These are phyloP conservation scores for Nymphalis c-album DNA, from an alignment of 2,888 invertebrate genomes.

Conservation along the genomic window DNA sequence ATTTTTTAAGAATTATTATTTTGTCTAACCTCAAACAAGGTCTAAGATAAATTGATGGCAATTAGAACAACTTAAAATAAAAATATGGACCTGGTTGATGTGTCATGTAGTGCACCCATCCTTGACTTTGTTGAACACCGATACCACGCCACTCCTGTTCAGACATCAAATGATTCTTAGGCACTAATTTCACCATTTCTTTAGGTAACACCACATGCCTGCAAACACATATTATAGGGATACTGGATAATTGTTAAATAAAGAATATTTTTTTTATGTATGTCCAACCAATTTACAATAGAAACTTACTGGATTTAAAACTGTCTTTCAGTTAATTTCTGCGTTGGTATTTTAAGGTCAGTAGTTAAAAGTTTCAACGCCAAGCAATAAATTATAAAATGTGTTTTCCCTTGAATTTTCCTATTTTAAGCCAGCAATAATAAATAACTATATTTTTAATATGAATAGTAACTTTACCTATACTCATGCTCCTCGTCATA, in stretches of 20 bases:
- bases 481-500: slow-evolving; percentile 95
- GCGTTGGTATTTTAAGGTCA: too few relatives aligned
- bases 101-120: slow-evolving; percentile 98
- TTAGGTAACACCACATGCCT: slow-evolving; percentile 98
- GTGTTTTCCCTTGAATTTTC: too few relatives aligned
- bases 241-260: neutral
- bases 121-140: slow-evolving; percentile 97
- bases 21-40: neutral
- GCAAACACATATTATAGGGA: slow-evolving; percentile 42
- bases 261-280: neutral
- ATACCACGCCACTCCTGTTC: slow-evolving; percentile 97
- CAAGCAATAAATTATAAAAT: too few relatives aligned
- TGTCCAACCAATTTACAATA: too few relatives aligned
- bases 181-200: slow-evolving; percentile 93
- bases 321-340: too few relatives aligned
- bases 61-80: neutral
- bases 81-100: slow-evolving; percentile 91
- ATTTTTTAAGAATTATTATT: too few relatives aligned
- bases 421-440: neutral
- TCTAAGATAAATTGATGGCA: neutral
- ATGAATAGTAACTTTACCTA: slow-evolving; percentile 81
- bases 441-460: slow-evolving; percentile 9
- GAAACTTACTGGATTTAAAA: too few relatives aligned
- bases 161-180: slow-evolving; percentile 95
- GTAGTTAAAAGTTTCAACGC: too few relatives aligned